Evolutionary conservation across 2,113 vertebrate species (phyloP), one percentile per base, ranked within the genome.

Genomic region (Salvelinus fontinalis): DNA sequence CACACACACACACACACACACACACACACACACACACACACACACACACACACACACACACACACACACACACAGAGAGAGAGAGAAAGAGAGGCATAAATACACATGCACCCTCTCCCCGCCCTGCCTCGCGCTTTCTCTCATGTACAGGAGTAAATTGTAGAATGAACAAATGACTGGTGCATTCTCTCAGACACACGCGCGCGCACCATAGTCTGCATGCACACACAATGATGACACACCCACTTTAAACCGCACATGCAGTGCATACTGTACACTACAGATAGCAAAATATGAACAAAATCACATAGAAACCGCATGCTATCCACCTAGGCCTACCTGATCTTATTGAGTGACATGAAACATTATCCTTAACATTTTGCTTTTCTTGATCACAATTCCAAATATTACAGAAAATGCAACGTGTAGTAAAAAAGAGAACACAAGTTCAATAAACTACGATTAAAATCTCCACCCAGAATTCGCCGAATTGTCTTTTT

Each of bases 331-430:
- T 44, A 44, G 39, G 39, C 39, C 39, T 62, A 62, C 59, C 59
- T 62, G 51, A 62, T 62, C 18, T 62, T 62, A 62, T 62, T 62
- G 59, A 62, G 8, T 62, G 20, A 9, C 20, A 62, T 62, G 59
- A 62, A 22, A 22, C 59, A 62, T 8, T 62, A 62, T 62, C 59
- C 59, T 62, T n/a, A 62, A 62, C 59, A 62, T 62, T 62, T 62
- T 62, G 5, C 59, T 62, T 62, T 62, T 62, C 20, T 62, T 62
- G 59, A 62, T 22, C 8, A 22, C 59, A 24, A 62, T 24, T 24
- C 59, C 59, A 62, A 22, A 62, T 22, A 62, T 62, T 22, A 62
- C 20, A 24, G n/a, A 22, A 62, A 62, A 62, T 7, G 59, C n/a
- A 24, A 62, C 4, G 13, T 62, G 18, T 5, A 20, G 16, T 54